Base-by-base conservation (phyloP, 2,888 invertebrate species). In the Caenorhabditis sp. region DNA sequence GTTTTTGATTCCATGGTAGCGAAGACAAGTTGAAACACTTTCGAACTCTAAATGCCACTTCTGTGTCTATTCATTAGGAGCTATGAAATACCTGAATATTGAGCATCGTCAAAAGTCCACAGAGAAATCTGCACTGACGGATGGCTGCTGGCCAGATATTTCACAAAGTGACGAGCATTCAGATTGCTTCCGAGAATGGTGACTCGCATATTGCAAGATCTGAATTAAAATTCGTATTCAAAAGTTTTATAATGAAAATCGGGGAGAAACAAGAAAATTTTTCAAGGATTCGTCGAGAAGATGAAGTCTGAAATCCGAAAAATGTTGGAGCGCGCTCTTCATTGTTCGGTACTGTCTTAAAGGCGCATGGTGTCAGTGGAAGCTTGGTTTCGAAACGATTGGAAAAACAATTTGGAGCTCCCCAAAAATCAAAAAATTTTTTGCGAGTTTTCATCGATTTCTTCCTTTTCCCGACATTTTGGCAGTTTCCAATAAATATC, bases 131-230 rank as follows among this genome's bases (percentile, higher is more conserved):
- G 75, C n/a, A 83, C 74, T 16, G 79, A 56, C 59, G 68, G 70
- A 22, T 83, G 83, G 24, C 26, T 22, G 19, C 51, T 51, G 5
- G 54, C 19, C 8, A 83, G 31, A 31, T 73, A 76, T n/a, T 70
- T 80, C 5, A 75, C 80, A n/a, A 83, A 83, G 56, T 83, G 83
- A 0, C 83, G 80, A 6, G 83, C 70, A 0, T 63, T 54, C 8
- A 83, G 74, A 44, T 63, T 75, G 49, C 79, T 76, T 47, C 83
- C 83, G 19, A 83, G 75, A 54, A 83, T 35, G 1, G 83, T 74
- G 3, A 83, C 19, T n/a, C 75, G 31, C 83, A 83, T 83, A n/a
- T 56, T 63, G 5, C 10, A 12, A 24, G 19, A 49, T 49, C 49
- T 49, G 49, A 10, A 10, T 54, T 10, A 68, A 68, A 54, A 7